Evolutionary conservation across 1,140 invertebrate species (phyloP).

Genomic region (Platorchestia sp.): DNA sequence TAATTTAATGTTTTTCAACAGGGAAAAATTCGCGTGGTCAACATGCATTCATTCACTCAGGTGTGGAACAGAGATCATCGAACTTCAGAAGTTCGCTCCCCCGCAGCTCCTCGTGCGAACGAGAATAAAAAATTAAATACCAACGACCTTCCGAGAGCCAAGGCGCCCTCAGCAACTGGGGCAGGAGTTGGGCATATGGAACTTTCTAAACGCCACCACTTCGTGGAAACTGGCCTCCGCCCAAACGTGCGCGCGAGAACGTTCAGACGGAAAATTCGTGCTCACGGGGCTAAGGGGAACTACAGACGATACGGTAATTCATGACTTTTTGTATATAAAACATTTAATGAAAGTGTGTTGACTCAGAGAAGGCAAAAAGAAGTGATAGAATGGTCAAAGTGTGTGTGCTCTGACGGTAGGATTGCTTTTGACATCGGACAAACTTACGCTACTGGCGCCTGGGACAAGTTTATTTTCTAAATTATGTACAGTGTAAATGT

Average conservation of each 20-base stretch:
- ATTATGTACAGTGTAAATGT: not conserved
- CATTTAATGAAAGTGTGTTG: not conserved
- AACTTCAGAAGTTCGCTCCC: not conserved
- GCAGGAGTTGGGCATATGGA: not conserved
- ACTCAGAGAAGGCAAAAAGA: not conserved
- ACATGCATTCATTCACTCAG: not conserved
- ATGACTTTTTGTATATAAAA: no score
- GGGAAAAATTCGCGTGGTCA: not conserved
- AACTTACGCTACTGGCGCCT: no score
- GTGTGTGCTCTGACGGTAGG: not conserved
- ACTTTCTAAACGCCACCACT: not conserved
- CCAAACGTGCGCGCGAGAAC: not conserved
- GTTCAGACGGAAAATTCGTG: not conserved
- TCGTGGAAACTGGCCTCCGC: not conserved
- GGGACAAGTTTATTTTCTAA: not conserved
- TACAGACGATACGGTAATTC: no score
- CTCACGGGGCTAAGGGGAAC: no score
- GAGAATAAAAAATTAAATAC: not conserved
- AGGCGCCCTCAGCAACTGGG: not conserved
- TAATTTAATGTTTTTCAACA: no score
- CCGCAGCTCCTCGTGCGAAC: not conserved
- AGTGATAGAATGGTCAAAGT: not conserved
- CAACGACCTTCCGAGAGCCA: not conserved
- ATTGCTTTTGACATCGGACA: not conserved
- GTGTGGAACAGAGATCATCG: not conserved